Evolutionary conservation across 1,140 invertebrate genomes (phyloP), one percentile per base, ranked within the genome.

Genomic region (Solenopsis invicta): DNA sequence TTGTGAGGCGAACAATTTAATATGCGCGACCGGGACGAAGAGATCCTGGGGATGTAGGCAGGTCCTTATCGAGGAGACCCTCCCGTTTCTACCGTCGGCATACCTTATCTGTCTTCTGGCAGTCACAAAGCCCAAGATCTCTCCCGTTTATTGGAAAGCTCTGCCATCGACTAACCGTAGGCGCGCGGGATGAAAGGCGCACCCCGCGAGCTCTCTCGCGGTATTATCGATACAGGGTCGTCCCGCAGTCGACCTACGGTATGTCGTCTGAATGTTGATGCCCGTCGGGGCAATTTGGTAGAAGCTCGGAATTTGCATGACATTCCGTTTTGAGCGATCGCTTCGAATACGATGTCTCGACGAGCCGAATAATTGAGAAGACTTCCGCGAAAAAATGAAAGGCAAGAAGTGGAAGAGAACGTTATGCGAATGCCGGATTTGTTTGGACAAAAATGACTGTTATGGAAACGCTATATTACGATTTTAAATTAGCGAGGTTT

Each of bases 1-100:
- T 91, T 87, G 78, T 61, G 88, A 86, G 89, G 85, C 90, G 90
- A 91, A 92, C 92, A 92, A 93, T 93, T 93, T 93, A 93, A 93
- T 93, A 93, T 93, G 92, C 91, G 91, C 92, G 54, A 74, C 62
- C 85, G 78, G 64, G 50, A 81, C 64, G 50, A 12, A 54, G n/a
- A 54, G 62, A 67, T 80, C 66, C 61, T 59, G 77, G 77, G 69
- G 41, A 29, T 45, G 54, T 13, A 61, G 72, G 29, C 50, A 37
- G 74, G 62, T 90, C 88, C 89, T 87, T 52, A 72, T 75, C 89
- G 77, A 85, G 80, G 80, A 87, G 62, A 21, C 74, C 75, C 88
- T 78, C 85, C 69, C 86, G 56, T 41, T 41, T 76, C n/a, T 52
- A 66, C 29, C 66, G 21, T 54, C 80, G 88, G 69, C 88, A 92